A percentile compares a stretch with the other conserved stretches of the same genome.
Conservation (phyloP, 2,113 vertebrate genomes). For the Dendrocopos noguchii region DNA sequence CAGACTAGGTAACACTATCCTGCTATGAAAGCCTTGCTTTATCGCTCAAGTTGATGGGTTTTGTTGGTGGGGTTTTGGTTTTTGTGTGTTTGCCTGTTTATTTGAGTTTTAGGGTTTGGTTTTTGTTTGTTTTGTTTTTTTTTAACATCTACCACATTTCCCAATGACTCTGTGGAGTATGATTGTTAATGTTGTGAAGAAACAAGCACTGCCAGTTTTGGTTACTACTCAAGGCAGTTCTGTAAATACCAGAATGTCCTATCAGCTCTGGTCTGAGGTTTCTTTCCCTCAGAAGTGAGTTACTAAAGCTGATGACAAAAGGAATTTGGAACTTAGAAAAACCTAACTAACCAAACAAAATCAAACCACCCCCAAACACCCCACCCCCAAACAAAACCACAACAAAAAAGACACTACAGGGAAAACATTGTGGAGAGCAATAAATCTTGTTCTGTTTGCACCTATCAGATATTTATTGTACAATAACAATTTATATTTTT, state of each 20-base stretch:
- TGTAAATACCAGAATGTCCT: constrained; percentile 51
- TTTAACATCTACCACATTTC: constrained; percentile 16
- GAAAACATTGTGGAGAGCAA: constrained; percentile 88
- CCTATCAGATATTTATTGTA: constrained; percentile 82
- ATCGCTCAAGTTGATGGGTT: constrained; percentile 5
- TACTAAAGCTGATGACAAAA: constrained; percentile 44
- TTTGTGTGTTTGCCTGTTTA: too few relatives aligned
- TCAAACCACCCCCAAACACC: background rate
- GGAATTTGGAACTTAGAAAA: constrained; percentile 63
- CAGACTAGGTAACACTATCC: constrained; percentile 18
- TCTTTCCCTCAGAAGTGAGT: constrained; percentile 59
- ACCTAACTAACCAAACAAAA: too few relatives aligned
- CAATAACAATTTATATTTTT: constrained; percentile 82
- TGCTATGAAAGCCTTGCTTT: constrained; percentile 53
- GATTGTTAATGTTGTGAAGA: constrained; percentile 48
- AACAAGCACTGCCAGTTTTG: constrained; percentile 61
- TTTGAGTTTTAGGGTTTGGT: too few relatives aligned
- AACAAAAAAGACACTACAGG: constrained; percentile 68
- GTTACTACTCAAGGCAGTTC: constrained; percentile 56
- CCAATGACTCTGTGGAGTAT: constrained; percentile 23
- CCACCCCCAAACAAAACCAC: background rate
- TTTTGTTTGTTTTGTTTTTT: background rate
- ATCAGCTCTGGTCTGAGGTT: constrained; percentile 58
- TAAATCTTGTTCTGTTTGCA: constrained; percentile 86
- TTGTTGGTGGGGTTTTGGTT: too few relatives aligned